Conservation (phyloP, 2,113 vertebrate species). For the Jaculus jaculus region DNA sequence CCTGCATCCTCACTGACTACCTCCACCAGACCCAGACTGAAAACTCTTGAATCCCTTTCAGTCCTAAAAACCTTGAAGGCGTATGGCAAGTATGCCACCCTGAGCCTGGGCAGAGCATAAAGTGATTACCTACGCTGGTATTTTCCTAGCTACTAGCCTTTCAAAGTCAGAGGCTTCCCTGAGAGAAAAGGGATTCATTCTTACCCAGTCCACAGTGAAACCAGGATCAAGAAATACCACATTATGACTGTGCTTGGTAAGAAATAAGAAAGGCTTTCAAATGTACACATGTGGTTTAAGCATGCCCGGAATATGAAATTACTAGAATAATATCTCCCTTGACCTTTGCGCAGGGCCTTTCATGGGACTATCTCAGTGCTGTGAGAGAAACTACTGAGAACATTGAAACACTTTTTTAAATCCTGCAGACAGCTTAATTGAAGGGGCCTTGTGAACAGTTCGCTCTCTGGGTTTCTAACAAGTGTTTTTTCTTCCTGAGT, state of each 20-base stretch:
- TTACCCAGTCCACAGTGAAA: slow-evolving; percentile 19
- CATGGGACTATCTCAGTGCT: not conserved
- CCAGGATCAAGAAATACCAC: slow-evolving; percentile 41
- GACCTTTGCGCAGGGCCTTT: slow-evolving; percentile 19
- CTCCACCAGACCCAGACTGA: accelerated
- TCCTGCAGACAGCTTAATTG: slow-evolving; percentile 49
- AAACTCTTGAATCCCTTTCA: not conserved
- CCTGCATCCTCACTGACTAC: not conserved
- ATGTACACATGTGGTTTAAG: not conserved
- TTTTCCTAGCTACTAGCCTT: slow-evolving; percentile 27
- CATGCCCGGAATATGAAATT: slow-evolving; percentile 49
- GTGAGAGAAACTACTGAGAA: slow-evolving; percentile 61
- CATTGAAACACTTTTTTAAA: slow-evolving; percentile 32
- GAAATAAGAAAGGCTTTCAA: slow-evolving; percentile 38
- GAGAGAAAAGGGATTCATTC: slow-evolving; percentile 58
- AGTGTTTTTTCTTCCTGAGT: slow-evolving; percentile 68
- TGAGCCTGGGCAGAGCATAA: not conserved
- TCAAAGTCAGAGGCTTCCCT: not conserved
- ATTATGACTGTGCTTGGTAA: not conserved
- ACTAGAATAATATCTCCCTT: not conserved
- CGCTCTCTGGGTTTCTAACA: slow-evolving; percentile 26
- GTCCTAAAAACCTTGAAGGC: not conserved
- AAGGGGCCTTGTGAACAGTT: slow-evolving; percentile 38
- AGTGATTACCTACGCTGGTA: slow-evolving; percentile 22
- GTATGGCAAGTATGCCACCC: accelerated